Conservation (phyloP, 2,888 invertebrate species). For the Papilio elwesi region DNA sequence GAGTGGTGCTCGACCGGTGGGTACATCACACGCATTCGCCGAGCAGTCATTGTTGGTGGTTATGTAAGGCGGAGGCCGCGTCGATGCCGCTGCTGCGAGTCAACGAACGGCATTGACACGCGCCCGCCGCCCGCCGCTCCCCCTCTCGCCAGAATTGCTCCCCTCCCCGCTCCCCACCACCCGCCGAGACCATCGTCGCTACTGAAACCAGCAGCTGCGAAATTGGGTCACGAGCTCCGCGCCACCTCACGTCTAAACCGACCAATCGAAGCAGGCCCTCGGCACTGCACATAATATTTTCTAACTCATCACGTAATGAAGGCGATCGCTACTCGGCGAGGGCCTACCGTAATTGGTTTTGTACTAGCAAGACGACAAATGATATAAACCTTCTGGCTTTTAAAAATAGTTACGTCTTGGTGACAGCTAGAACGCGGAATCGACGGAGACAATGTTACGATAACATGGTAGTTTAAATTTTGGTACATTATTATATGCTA, state of each 20-base stretch:
- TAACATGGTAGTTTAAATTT: background rate
- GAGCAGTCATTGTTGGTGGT: constrained; percentile 80
- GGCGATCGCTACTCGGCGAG: constrained; percentile 36
- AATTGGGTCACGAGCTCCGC: constrained; percentile 82
- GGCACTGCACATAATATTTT: constrained; percentile 47
- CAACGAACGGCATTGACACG: constrained; percentile 85
- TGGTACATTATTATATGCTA: background rate
- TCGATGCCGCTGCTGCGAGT: constrained; percentile 79
- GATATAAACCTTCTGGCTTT: constrained; percentile 68
- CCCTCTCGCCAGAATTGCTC: constrained; percentile 56
- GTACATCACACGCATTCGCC: constrained; percentile 75
- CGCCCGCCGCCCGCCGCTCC: constrained; percentile 63
- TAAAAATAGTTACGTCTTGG: constrained; percentile 66
- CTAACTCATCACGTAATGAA: constrained; percentile 39
- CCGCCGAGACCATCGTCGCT: constrained; percentile 67
- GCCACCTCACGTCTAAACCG: constrained; percentile 71
- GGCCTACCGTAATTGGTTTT: constrained; percentile 46
- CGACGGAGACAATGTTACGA: constrained; percentile 18
- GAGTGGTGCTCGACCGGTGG: constrained; percentile 45
- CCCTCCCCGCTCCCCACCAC: constrained; percentile 61
- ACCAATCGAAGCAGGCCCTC: constrained; percentile 58
- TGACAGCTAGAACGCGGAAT: constrained; percentile 62
- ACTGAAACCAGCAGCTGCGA: constrained; percentile 84
- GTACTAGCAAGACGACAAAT: constrained; percentile 63
- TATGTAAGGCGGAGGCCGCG: constrained; percentile 83